Percentiles rank a stretch among this genome's conserved stretches.
phyloP scores from a whole-genome alignment of 2,888 invertebrate genomes.

The Athrips mouffetella region DNA sequence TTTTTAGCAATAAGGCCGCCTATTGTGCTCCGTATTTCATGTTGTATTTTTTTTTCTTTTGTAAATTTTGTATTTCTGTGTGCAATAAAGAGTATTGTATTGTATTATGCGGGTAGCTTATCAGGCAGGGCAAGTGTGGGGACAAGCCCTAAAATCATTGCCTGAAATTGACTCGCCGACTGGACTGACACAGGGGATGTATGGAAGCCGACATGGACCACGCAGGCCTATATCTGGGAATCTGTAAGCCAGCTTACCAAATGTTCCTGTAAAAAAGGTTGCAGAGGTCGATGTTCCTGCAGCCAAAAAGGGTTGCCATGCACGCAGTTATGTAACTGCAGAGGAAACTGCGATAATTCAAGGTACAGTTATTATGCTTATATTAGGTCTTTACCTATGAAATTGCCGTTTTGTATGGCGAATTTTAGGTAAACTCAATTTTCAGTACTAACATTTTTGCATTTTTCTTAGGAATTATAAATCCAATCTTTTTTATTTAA shows the following conservation, averaged over 20 bases:
- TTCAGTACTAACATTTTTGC: no score
- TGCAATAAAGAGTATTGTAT: no score
- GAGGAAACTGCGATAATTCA: background rate
- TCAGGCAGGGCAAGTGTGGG: slow-evolving; percentile 14
- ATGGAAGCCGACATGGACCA: slow-evolving; percentile 9
- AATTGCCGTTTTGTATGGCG: no score
- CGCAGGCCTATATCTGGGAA: slow-evolving; percentile 11
- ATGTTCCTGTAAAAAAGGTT: slow-evolving; percentile 11
- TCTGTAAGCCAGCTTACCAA: slow-evolving; percentile 12
- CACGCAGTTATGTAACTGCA: slow-evolving; percentile 5
- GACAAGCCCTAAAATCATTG: slow-evolving; percentile 14
- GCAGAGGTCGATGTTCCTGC: slow-evolving; percentile 15
- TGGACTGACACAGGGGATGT: slow-evolving; percentile 12
- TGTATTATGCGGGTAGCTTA: slow-evolving; percentile 5
- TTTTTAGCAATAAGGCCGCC: no score
- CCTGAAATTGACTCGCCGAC: slow-evolving; percentile 10
- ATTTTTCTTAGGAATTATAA: no score
- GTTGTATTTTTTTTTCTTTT: no score
- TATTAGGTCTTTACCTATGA: no score
- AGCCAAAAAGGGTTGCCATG: slow-evolving; percentile 13
- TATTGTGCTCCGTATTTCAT: no score
- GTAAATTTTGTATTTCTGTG: no score
- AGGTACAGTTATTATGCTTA: slow-evolving; percentile 7
- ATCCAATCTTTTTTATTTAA: no score
- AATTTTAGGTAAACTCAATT: no score